Conservation (phyloP, 2,888 invertebrate genomes). For the Biston stratarius region DNA sequence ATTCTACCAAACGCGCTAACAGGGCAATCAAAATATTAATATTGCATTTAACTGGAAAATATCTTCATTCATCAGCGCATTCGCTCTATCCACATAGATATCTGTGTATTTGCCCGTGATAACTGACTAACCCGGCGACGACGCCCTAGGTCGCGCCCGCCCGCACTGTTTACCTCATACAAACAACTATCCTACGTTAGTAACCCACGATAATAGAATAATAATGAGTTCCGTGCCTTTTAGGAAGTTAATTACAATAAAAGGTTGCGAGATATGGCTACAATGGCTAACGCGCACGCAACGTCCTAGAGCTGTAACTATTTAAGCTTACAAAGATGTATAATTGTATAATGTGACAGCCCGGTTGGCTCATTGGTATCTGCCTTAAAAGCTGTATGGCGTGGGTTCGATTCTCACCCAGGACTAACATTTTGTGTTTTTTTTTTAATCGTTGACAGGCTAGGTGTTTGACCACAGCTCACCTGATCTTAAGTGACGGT, state of each 20-base stretch:
- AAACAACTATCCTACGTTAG: slow-evolving; percentile 65
- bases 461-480: no score
- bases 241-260: slow-evolving; percentile 34
- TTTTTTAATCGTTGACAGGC: no score
- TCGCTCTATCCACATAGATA: slow-evolving; percentile 52
- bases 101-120: slow-evolving; percentile 71
- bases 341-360: background rate
- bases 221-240: slow-evolving; percentile 37
- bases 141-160: slow-evolving; percentile 75
- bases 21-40: background rate
- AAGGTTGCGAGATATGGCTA: slow-evolving; percentile 28
- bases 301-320: slow-evolving; percentile 12
- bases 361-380: no score
- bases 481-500: no score
- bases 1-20: no score
- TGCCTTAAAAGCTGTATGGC: no score
- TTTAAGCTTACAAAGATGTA: background rate
- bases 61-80: slow-evolving; percentile 30
- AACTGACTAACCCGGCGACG: slow-evolving; percentile 67
- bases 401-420: no score
- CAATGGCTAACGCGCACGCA: slow-evolving; percentile 24
- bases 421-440: no score
- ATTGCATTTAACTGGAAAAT: background rate
- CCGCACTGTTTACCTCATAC: slow-evolving; percentile 69
- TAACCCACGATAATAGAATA: slow-evolving; percentile 52